Base-by-base conservation (phyloP, 2,888 invertebrate genomes). In the Frankliniella intonsa region DNA sequence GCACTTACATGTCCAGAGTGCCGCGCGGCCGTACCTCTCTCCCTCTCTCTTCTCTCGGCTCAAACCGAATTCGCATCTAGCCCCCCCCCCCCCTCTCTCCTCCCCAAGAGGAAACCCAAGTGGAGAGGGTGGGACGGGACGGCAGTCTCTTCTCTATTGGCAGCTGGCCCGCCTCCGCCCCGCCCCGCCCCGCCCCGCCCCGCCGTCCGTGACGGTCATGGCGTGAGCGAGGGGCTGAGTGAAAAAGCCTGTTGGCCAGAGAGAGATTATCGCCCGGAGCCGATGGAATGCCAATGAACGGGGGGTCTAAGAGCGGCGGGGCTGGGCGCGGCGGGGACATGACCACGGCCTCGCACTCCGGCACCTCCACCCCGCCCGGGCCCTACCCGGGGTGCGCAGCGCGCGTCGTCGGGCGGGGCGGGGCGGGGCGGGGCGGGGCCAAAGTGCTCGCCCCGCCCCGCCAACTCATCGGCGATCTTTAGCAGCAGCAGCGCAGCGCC, bases 41-140 rank as follows among this genome's bases (percentile, higher is more conserved):
- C 55, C n/a, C 62, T 14, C 62, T n/a, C 62, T 7, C 11, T 62
- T 5, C 11, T 62, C 19, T n/a, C 62, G 9, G 5, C 62, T 5
- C 38, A 38, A 38, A 38, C 3, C 38, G 38, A 38, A 38, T 38
- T 38, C 38, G 38, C 5, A 38, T 38, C 38, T 38, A 3, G 3
- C 50, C 81, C 81, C 81, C 55, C 51, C 11, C 51, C 81, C 81
- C 25, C 62, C 62, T 7, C n/a, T n/a, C 80, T 38, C 14, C 80
- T 22, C 38, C 80, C 17, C 38, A 7, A 3, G 80, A 80, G 80
- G 17, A 38, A 38, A 38, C 2, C 38, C 38, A 2, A 38, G 38
- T 38, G 38, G 38, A 38, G 38, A 38, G 38, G 38, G 38, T 38
- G 38, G 38, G 38, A 38, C 5, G 38, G 38, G 38, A 38, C 5